Base-by-base conservation (phyloP, 2,113 vertebrate species). In the Istiophorus platypterus region DNA sequence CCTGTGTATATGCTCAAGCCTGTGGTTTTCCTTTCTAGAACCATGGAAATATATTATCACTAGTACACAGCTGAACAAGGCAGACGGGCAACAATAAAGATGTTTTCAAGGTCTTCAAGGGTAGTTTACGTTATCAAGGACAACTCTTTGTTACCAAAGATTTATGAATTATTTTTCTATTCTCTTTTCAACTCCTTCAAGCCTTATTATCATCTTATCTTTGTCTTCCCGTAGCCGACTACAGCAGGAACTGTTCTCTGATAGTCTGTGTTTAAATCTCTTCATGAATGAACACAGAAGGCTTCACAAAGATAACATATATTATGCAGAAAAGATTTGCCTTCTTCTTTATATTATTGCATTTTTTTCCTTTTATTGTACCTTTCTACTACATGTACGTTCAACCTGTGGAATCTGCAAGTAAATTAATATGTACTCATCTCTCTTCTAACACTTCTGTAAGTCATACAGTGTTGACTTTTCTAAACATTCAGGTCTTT, bases 21-120 rank as follows among this genome's bases (percentile, higher is more conserved):
- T 26, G 11, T 74, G 77, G 89, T 86, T 90, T 93, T 93, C 87
- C 89, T 87, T 42, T 85, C 72, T 78, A 69, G 47, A 85, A 82
- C 85, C 88, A 78, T 82, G 79, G 87, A 90, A 89, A 90, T 86
- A 76, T 83, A 86, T 88, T 77, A 81, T 89, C 85, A 85, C 66
- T 71, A 66, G 68, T 80, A 31, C 54, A n/a, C 41, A 45, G 74
- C 69, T 54, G 34, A 39, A 52, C 65, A 75, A 57, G 65, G 34
- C 78, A 79, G 26, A 31, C 49, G 41, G 71, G 39, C 57, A 78
- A 67, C 39, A 70, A 45, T 17, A 37, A 75, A 85, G 58, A 73
- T 47, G 49, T 82, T 72, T 65, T 81, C 83, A 88, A 90, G 84
- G 88, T 88, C 89, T 80, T 89, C 76, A 26, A 41, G 56, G 20